A percentile compares a stretch with the other conserved stretches of the same genome.
phyloP scores from a whole-genome alignment of 2,113 vertebrate species.

The Oreotrochilus melanogaster region DNA sequence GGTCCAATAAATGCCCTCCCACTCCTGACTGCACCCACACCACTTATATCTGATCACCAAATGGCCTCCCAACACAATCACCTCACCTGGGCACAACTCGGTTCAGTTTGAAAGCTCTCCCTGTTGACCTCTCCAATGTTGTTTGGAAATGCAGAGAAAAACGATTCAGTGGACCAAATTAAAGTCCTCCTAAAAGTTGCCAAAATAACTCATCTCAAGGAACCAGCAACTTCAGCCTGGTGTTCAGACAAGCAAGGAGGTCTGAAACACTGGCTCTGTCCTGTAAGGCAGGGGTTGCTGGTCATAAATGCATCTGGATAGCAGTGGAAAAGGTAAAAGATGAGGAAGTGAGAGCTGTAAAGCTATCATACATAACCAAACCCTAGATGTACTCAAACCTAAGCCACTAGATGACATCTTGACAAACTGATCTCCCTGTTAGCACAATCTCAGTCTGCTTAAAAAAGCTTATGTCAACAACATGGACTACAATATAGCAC shows the following conservation, averaged over 20 bases:
- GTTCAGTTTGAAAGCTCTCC: not conserved
- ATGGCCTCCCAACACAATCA: not conserved
- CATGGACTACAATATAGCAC: not conserved
- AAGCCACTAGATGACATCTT: not conserved
- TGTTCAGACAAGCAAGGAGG: not conserved
- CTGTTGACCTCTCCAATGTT: not conserved
- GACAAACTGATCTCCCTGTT: not conserved
- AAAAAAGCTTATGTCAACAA: not conserved
- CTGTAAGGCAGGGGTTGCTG: not conserved
- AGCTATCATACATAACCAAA: not conserved
- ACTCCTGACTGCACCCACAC: not conserved
- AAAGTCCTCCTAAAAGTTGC: not conserved
- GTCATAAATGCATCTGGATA: not conserved
- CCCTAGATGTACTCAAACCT: not conserved
- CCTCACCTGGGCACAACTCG: not conserved
- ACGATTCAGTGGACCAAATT: not conserved
- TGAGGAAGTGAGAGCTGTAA: not conserved
- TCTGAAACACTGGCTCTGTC: not conserved
- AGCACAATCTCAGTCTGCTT: not conserved
- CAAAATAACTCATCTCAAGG: not conserved
- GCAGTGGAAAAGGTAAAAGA: not conserved
- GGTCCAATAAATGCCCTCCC: not conserved
- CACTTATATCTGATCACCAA: not conserved
- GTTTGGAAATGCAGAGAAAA: not conserved
- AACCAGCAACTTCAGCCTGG: not conserved